Percentiles rank a stretch among this genome's conserved stretches.
These are phyloP conservation scores for Chymomyza costata DNA, from an alignment of 1,140 invertebrate species.

Conservation along the genomic window DNA sequence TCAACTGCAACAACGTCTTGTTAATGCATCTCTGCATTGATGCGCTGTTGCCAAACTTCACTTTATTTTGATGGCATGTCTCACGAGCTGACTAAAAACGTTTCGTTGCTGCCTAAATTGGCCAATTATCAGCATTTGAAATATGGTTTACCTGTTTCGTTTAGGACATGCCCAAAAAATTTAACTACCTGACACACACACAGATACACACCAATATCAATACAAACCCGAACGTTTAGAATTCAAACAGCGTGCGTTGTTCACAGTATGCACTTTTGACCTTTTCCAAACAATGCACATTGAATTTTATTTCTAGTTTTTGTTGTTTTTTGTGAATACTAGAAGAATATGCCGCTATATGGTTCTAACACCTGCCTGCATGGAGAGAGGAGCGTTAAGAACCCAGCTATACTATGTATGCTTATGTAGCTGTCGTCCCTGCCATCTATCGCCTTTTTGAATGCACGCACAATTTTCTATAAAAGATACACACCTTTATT, in stretches of 20 bases:
- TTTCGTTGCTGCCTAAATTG: conserved; percentile 45
- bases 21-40: neutral
- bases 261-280: conserved; percentile 58
- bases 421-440: neutral
- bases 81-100: neutral
- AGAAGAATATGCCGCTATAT: neutral
- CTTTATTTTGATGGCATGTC: too few relatives aligned
- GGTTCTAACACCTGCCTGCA: conserved; percentile 50
- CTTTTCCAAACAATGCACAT: conserved; percentile 62
- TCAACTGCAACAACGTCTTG: too few relatives aligned
- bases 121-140: conserved; percentile 71
- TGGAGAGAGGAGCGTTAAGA: too few relatives aligned
- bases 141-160: conserved; percentile 57
- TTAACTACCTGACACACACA: neutral
- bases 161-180: conserved; percentile 26
- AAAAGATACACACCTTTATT: conserved; percentile 65
- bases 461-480: conserved; percentile 54
- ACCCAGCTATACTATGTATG: conserved; percentile 3
- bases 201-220: too few relatives aligned
- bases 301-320: neutral
- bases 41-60: conserved; percentile 13
- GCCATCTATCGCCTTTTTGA: conserved; percentile 8
- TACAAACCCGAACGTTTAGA: too few relatives aligned
- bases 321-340: conserved; percentile 23
- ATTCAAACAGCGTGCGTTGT: conserved; percentile 10